Conservation (phyloP, 2,888 invertebrate genomes). For the Cetonia aurata region DNA sequence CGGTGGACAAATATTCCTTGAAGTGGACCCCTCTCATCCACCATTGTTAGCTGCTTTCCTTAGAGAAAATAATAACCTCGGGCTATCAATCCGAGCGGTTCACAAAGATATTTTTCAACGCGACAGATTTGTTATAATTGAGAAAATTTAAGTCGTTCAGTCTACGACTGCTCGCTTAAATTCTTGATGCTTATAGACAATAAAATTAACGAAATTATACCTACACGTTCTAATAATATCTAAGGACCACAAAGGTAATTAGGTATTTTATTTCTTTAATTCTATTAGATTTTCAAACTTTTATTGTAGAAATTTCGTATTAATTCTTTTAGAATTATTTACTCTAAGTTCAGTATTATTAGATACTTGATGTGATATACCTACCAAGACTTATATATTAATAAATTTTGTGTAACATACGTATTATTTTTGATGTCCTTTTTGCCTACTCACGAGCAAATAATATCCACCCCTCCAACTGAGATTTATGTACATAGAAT, state of each 20-base stretch:
- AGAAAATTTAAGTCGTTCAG: conserved; percentile 60
- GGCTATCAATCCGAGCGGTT: conserved; percentile 43
- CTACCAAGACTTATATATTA: too few species aligned
- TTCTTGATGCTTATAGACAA: conserved; percentile 11
- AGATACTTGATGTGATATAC: too few species aligned
- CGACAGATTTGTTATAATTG: conserved; percentile 72
- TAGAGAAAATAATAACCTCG: conserved; percentile 60
- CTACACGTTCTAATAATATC: conserved; percentile 1
- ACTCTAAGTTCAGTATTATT: too few species aligned
- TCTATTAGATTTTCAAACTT: too few species aligned
- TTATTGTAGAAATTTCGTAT: too few species aligned
- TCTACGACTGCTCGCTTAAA: conserved; percentile 1
- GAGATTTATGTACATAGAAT: too few species aligned
- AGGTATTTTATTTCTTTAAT: too few species aligned
- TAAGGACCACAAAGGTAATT: not conserved
- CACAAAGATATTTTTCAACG: conserved; percentile 70
- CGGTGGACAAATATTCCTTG: conserved; percentile 70
- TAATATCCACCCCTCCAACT: too few species aligned
- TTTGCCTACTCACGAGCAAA: too few species aligned
- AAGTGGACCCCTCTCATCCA: conserved; percentile 72
- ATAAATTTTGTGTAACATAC: too few species aligned
- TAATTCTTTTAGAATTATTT: too few species aligned
- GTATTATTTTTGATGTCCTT: too few species aligned
- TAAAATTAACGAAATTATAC: conserved; percentile 13
- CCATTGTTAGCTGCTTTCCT: conserved; percentile 66